phyloP scores from a whole-genome alignment of 1,140 invertebrate genomes.

The Homarus americanus region DNA sequence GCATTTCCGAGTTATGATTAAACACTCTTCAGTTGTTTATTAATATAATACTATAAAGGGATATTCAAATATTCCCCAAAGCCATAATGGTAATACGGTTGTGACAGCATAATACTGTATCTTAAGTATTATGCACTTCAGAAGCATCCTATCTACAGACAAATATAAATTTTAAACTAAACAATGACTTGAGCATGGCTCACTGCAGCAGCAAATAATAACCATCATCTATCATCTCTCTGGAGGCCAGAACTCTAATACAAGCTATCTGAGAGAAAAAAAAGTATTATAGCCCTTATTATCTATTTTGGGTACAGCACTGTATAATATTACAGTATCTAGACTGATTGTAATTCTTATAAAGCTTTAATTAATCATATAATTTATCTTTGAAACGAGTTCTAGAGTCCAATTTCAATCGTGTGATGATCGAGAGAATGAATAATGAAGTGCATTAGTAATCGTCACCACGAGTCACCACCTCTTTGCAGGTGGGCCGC shows the following conservation, averaged over 20 bases:
- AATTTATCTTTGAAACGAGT: not conserved
- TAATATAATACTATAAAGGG: not conserved
- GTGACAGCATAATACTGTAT: not conserved
- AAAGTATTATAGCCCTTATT: not conserved
- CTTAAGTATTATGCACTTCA: not conserved
- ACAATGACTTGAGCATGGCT: not conserved
- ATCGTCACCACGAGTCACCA: conserved; percentile 96
- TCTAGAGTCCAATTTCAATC: not conserved
- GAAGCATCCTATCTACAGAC: not conserved
- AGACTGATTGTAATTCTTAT: no score
- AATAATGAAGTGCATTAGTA: conserved; percentile 82
- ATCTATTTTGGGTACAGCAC: not conserved
- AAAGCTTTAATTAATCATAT: not conserved
- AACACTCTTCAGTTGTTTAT: not conserved
- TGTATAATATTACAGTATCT: no score
- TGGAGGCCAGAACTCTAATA: conserved; percentile 1
- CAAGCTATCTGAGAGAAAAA: not conserved
- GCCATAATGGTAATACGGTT: not conserved
- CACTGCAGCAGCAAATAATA: not conserved
- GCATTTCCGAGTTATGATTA: not conserved
- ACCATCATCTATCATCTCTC: not conserved
- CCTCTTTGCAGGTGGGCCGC: conserved; percentile 98
- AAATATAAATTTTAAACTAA: not conserved
- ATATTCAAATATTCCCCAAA: not conserved
- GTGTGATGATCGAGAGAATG: not conserved